Evolutionary conservation across 2,797 vertebrate species (phyloP).

Genomic region (Onychomys torridus): DNA sequence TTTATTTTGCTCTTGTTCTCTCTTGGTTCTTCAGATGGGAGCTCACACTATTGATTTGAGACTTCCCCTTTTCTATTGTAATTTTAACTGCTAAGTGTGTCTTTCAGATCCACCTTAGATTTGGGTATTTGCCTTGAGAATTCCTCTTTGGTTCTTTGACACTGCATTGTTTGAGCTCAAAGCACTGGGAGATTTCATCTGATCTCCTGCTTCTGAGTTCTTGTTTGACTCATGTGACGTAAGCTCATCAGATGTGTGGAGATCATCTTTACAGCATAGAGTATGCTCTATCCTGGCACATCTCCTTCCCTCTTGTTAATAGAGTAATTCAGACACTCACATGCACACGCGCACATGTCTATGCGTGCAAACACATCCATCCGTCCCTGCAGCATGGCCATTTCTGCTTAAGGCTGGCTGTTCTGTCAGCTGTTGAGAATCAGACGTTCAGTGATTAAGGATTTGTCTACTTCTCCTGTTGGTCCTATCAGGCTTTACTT

Average conservation of each 20-base stretch:
- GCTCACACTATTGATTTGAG: constrained; percentile 21
- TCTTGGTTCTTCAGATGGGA: background rate
- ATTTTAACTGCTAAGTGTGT: constrained; percentile 25
- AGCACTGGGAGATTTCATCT: background rate
- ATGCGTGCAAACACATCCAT: no score
- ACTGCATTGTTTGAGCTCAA: background rate
- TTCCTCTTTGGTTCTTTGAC: constrained; percentile 27
- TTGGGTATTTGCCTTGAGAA: constrained; percentile 3
- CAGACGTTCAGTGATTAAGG: background rate
- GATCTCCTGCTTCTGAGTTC: constrained; percentile 2
- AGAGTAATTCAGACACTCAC: background rate
- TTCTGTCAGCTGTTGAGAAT: background rate
- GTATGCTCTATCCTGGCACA: background rate
- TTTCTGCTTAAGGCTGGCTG: background rate
- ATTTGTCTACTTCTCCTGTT: background rate
- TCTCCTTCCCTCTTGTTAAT: background rate
- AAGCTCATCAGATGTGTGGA: background rate
- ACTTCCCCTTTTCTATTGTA: constrained; percentile 8
- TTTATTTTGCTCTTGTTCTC: background rate
- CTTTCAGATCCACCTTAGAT: background rate
- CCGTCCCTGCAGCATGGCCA: background rate
- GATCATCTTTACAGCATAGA: background rate
- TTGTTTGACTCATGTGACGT: background rate
- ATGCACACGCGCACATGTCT: background rate
- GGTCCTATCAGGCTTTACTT: background rate